Base-by-base conservation (phyloP, 2,797 vertebrate genomes). In the Ctenosaura bakeri region DNA sequence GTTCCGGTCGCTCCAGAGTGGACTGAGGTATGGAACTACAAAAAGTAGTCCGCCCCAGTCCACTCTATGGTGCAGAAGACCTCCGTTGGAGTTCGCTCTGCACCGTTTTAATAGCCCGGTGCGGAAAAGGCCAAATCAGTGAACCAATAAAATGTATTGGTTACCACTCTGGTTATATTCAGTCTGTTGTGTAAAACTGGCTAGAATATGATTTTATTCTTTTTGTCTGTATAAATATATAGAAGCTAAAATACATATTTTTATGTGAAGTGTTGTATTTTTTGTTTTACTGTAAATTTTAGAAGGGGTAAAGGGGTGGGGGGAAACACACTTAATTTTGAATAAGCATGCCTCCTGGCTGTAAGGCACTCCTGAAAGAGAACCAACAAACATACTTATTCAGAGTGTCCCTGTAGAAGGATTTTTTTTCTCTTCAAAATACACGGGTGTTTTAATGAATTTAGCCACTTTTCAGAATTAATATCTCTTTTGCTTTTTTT, bases 251-350 rank as follows among this genome's bases (percentile, higher is more conserved):
- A 97, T 96, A 97, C 97, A 97, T 97, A 98, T 99, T 99, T 99
- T 99, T 99, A 99, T 99, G 99, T 99, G 98, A 98, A 97, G 97
- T 98, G 98, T 99, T 98, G 98, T 98, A 98, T 99, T 98, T 98
- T 99, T 98, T 99, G 98, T 99, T 99, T 99, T 99, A 99, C 99
- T 99, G 99, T 99, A 99, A 99, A 99, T 98, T 98, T 98, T 98
- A 2, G 56, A 56, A 56, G 56, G 14, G 3, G 56, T 18, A 56
- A 56, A 56, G 13, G 54, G 13, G n/a, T n/a, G n/a, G 14, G 13
- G 13, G 29, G 7, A 71, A 71, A 71, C 8, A 32, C 32, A 32
- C 3, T n/a, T 12, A 71, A 32, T 32, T 13, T 9, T 32, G 32
- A 71, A 32, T 71, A 71, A 71, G 26, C 10, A 32, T n/a, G 32